phyloP scores from a whole-genome alignment of 2,888 invertebrate genomes.

The Glyphotaelius pellucidus region DNA sequence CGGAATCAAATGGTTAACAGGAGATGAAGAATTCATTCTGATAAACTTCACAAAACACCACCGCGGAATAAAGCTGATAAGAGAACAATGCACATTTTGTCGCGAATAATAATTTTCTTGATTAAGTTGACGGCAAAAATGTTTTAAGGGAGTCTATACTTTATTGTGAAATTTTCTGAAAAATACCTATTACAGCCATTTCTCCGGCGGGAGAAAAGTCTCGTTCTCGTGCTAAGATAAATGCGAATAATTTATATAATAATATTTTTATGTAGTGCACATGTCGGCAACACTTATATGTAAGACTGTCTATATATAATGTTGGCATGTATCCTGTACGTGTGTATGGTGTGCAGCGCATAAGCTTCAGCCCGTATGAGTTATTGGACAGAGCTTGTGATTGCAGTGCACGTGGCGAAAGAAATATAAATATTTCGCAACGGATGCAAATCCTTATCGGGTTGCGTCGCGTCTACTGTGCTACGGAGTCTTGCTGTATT shows the following conservation, averaged over 20 bases:
- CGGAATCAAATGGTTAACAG: not conserved
- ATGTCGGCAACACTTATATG: not conserved
- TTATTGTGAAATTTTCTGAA: not conserved
- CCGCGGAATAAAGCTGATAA: not conserved
- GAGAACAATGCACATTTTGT: not conserved
- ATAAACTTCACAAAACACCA: not conserved
- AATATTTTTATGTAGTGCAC: not conserved
- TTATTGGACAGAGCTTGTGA: conserved; percentile 55
- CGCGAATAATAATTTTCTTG: not conserved
- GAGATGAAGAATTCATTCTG: not conserved
- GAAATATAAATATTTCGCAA: conserved; percentile 41
- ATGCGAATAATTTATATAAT: not conserved
- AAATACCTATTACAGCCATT: not conserved
- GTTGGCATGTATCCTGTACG: not conserved
- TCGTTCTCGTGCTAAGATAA: not conserved
- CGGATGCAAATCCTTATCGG: conserved; percentile 43
- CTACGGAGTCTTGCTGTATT: not conserved
- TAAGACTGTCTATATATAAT: not conserved
- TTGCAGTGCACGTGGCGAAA: conserved; percentile 41
- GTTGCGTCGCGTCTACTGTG: not conserved
- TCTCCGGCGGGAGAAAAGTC: not conserved
- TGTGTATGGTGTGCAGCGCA: not conserved
- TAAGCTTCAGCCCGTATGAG: conserved; percentile 40
- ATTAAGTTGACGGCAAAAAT: not conserved
- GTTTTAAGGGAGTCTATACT: not conserved